Evolutionary conservation across 2,113 vertebrate genomes (phyloP).

Genomic region (Pollachius pollachius): DNA sequence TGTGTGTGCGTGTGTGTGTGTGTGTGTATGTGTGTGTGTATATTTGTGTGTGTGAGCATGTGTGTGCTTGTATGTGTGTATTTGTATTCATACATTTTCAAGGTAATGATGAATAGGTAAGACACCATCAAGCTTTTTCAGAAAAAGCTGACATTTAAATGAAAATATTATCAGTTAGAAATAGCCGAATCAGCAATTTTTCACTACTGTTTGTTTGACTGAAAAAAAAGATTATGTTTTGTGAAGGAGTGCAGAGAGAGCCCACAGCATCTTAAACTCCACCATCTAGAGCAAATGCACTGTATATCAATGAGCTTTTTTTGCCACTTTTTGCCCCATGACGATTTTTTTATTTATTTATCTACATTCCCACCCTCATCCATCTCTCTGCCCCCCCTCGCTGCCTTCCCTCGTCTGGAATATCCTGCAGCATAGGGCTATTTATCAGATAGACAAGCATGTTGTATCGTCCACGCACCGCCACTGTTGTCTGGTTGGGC

Average conservation of each 20-base stretch:
- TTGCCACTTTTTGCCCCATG: background rate
- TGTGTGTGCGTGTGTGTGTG: conserved; percentile 12
- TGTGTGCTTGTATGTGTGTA: conserved; percentile 5
- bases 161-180: too few relatives aligned
- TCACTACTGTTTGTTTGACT: too few relatives aligned
- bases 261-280: background rate
- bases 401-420: background rate
- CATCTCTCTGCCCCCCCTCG: background rate
- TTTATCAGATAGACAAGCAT: too few relatives aligned
- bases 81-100: background rate
- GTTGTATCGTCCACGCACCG: too few relatives aligned
- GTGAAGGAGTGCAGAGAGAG: background rate
- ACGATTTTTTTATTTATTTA: background rate
- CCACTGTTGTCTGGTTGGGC: too few relatives aligned
- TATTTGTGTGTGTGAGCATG: conserved; percentile 9
- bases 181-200: too few relatives aligned
- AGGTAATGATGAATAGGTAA: background rate
- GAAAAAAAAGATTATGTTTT: background rate
- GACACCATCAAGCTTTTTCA: too few relatives aligned
- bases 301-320: background rate
- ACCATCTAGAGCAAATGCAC: background rate
- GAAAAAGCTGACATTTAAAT: too few relatives aligned
- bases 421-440: too few relatives aligned
- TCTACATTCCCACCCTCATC: background rate
- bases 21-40: conserved; percentile 5